Conservation (phyloP, 2,113 vertebrate species). For the Nycticryphes semicollaris region DNA sequence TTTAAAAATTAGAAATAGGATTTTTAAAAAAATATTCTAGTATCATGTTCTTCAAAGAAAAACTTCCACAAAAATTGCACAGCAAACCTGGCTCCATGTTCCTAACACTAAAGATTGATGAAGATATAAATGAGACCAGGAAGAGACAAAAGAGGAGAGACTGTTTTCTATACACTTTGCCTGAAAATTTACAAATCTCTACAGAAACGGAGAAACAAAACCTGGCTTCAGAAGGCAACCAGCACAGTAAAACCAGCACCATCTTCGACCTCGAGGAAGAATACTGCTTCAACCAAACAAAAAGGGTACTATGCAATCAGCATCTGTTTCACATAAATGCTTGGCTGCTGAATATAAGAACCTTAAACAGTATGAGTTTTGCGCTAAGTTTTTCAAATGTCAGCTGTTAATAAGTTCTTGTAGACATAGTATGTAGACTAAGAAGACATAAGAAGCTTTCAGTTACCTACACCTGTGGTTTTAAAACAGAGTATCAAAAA, state of each 20-base stretch:
- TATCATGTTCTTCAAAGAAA: not conserved
- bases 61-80: not conserved
- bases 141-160: not conserved
- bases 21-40: not conserved
- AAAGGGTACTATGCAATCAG: constrained; percentile 8
- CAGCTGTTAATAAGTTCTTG: not conserved
- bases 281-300: constrained; percentile 32
- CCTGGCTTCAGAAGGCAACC: not conserved
- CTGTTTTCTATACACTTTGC: not conserved
- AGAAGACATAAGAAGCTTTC: not conserved
- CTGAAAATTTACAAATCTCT: not conserved
- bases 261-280: not conserved
- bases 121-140: not conserved
- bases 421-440: not conserved
- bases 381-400: constrained; percentile 3
- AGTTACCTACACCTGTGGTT: not conserved
- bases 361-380: not conserved
- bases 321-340: constrained; percentile 60
- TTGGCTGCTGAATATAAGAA: constrained; percentile 38
- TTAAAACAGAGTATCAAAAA: not conserved
- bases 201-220: constrained; percentile 27
- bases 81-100: not conserved
- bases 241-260: constrained; percentile 11
- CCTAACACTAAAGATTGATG: not conserved
- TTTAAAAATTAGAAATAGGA: not conserved